phyloP scores from a whole-genome alignment of 2,797 vertebrate genomes.

The Sylvilagus floridanus region DNA sequence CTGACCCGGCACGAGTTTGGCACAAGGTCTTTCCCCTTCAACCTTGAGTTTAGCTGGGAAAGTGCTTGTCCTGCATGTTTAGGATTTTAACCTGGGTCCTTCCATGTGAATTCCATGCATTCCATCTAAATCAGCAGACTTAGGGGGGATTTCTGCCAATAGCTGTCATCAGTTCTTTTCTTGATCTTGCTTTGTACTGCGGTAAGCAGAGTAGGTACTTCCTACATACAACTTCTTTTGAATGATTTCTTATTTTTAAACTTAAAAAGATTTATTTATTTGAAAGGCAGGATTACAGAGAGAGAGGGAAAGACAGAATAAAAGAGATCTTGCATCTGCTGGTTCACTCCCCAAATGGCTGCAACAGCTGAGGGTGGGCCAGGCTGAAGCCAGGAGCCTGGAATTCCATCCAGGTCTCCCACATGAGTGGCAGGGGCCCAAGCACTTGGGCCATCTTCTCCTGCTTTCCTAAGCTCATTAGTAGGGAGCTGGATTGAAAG shows the following conservation, averaged over 20 bases:
- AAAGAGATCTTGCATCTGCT: no score
- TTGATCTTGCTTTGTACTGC: slow-evolving; percentile 11
- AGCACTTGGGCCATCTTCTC: no score
- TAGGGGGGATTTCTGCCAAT: slow-evolving; percentile 28
- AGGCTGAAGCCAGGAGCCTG: no score
- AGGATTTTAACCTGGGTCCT: background rate
- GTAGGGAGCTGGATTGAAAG: no score
- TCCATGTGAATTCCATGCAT: background rate
- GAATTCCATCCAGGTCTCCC: no score
- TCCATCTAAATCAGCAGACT: background rate
- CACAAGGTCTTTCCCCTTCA: background rate
- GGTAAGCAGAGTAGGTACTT: background rate
- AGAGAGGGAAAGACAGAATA: no score
- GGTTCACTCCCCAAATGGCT: no score
- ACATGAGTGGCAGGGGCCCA: no score
- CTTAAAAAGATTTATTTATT: no score
- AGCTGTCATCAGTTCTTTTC: background rate
- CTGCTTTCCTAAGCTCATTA: no score
- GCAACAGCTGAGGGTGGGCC: no score
- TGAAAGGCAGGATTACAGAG: no score
- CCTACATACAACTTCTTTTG: background rate
- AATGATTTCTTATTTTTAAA: background rate
- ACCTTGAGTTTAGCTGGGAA: background rate
- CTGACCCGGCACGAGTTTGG: background rate
- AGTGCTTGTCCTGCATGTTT: slow-evolving; percentile 18